These are phyloP conservation scores for Isichthys henryi DNA, from an alignment of 2,113 vertebrate genomes.

Conservation along the genomic window DNA sequence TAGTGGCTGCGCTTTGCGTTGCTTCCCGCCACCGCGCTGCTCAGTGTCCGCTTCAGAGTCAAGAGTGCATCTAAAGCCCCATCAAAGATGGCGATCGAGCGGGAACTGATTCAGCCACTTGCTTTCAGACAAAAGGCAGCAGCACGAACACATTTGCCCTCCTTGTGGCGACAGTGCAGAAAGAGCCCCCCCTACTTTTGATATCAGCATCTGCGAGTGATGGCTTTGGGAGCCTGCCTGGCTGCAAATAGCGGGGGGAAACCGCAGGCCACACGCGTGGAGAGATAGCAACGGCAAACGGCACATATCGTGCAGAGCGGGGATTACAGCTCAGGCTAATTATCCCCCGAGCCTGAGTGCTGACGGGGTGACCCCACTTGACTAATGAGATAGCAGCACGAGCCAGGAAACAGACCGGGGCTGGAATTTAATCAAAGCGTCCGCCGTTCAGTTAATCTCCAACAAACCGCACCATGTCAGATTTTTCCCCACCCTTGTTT, in stretches of 20 bases:
- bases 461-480: background rate
- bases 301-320: background rate
- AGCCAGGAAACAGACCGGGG: background rate
- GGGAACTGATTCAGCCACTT: background rate
- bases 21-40: background rate
- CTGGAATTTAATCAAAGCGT: conserved; percentile 10
- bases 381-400: conserved; percentile 7
- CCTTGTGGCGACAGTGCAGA: background rate
- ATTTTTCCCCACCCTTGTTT: background rate
- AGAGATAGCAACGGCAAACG: background rate
- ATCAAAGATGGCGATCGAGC: background rate
- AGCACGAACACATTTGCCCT: background rate
- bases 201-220: background rate
- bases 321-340: background rate
- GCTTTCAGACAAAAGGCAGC: background rate
- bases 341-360: background rate
- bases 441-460: background rate
- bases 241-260: background rate
- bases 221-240: background rate
- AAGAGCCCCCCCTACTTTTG: background rate
- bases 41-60: background rate
- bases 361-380: background rate
- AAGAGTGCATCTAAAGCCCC: background rate
- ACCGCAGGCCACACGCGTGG: background rate
- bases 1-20: background rate